phyloP scores from a whole-genome alignment of 2,888 invertebrate genomes.

The Ormyrus pomaceus region DNA sequence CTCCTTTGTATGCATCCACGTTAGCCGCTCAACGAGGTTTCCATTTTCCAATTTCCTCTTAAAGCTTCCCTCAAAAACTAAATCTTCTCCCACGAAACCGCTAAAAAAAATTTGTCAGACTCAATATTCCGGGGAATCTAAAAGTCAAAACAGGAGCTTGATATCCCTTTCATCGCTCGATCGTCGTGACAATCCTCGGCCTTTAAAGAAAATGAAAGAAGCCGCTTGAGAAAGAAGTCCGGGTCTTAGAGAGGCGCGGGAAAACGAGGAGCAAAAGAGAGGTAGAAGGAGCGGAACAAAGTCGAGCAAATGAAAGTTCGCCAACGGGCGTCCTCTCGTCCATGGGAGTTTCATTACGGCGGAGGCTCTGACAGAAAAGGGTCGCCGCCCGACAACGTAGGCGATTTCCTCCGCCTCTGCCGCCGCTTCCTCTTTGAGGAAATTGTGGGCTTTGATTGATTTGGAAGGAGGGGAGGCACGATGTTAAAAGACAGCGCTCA shows the following conservation, averaged over 20 bases:
- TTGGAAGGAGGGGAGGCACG: background rate
- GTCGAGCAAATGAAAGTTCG: constrained; percentile 45
- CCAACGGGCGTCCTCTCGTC: constrained; percentile 12
- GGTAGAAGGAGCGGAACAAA: constrained; percentile 8
- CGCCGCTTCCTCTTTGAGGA: constrained; percentile 33
- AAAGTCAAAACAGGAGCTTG: no score
- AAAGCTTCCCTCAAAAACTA: no score
- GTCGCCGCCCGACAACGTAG: background rate
- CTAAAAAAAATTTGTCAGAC: no score
- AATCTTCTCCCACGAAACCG: no score
- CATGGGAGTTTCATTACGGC: constrained; percentile 53
- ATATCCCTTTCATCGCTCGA: no score
- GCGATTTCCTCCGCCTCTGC: constrained; percentile 2
- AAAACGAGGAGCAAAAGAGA: background rate
- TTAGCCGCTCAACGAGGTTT: no score
- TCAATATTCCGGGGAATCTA: no score
- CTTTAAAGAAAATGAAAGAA: no score
- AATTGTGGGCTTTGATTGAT: constrained; percentile 53
- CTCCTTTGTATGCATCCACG: no score
- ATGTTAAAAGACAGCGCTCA: background rate
- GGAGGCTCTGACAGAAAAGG: constrained; percentile 34
- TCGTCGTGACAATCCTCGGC: no score
- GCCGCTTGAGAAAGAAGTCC: background rate
- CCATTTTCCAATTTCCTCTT: no score
- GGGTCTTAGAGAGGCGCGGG: background rate